Conservation (phyloP, 2,797 vertebrate genomes). For the Pangasius macronema region DNA sequence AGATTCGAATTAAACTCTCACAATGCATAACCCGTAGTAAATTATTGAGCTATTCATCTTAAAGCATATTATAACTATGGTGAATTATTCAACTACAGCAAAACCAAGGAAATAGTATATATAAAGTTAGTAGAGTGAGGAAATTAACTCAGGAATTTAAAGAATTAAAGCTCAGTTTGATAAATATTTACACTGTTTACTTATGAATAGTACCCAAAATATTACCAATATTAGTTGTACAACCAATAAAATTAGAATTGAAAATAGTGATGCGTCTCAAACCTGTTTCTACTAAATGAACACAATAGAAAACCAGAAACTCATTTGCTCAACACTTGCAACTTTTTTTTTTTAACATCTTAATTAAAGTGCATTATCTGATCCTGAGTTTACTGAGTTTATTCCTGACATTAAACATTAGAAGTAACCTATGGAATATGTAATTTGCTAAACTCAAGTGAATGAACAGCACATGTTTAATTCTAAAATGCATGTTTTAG, state of each 20-base stretch:
- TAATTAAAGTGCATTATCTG: not conserved
- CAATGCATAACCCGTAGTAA: not conserved
- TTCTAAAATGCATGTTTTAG: not conserved
- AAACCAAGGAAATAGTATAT: not conserved
- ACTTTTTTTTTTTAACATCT: not conserved
- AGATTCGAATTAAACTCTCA: not conserved
- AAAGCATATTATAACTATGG: not conserved
- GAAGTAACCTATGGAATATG: not conserved
- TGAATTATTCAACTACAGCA: not conserved
- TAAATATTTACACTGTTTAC: not conserved
- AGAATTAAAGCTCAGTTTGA: not conserved
- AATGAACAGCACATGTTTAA: not conserved
- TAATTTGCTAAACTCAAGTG: not conserved
- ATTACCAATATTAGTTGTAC: not conserved
- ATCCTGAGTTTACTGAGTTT: not conserved
- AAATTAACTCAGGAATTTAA: not conserved
- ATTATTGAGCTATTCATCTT: not conserved
- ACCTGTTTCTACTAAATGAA: not conserved
- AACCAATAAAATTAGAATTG: not conserved
- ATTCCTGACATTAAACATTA: not conserved
- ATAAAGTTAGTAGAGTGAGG: not conserved
- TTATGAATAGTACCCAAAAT: not conserved
- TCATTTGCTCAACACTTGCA: not conserved
- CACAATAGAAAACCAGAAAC: not conserved
- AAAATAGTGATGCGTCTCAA: not conserved